Evolutionary conservation across 1,140 invertebrate genomes (phyloP).

Genomic region (Trypoxylus dichotomus): DNA sequence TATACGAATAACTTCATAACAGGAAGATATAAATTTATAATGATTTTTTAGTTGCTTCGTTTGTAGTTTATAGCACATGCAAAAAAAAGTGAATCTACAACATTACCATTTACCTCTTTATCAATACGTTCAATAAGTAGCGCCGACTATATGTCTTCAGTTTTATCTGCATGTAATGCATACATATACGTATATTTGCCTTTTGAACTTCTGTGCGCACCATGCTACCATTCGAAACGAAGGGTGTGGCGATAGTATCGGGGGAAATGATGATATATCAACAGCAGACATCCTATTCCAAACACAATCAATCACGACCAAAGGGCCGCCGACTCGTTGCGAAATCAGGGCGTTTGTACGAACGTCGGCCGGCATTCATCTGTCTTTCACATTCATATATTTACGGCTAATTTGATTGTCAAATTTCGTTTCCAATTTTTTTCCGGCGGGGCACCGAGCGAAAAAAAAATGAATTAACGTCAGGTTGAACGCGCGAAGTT

Average conservation of each 20-base stretch:
- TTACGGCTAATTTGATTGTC: conserved; percentile 18
- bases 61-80: too few relatives aligned
- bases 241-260: not conserved
- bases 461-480: not conserved
- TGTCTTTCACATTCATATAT: conserved; percentile 16
- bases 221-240: not conserved
- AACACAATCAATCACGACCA: not conserved
- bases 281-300: not conserved
- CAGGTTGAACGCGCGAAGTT: not conserved
- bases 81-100: too few relatives aligned
- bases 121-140: too few relatives aligned
- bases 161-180: too few relatives aligned
- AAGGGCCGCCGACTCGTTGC: not conserved
- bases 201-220: not conserved
- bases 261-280: conserved; percentile 1
- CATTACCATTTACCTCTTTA: too few relatives aligned
- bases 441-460: not conserved
- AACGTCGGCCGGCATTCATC: not conserved
- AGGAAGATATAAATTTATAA: too few relatives aligned
- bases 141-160: too few relatives aligned
- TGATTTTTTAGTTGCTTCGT: too few relatives aligned
- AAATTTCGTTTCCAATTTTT: conserved; percentile 25
- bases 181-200: not conserved
- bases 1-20: too few relatives aligned
- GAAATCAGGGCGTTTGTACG: not conserved